These are phyloP conservation scores for Penaeus chinensis DNA, from an alignment of 1,140 invertebrate species.

Conservation along the genomic window DNA sequence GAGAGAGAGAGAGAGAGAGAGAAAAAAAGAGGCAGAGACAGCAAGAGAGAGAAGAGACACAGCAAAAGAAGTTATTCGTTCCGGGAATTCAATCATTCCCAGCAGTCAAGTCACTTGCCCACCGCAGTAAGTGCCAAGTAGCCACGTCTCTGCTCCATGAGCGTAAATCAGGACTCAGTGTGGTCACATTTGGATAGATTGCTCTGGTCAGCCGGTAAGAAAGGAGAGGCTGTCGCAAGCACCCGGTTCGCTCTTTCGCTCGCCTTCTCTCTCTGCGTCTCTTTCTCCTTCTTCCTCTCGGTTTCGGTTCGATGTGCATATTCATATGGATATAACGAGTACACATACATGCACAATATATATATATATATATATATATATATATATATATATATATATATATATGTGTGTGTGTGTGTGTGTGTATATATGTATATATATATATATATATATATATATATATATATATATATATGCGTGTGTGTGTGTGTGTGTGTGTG, in stretches of 20 bases:
- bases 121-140: no score
- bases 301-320: no score
- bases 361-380: no score
- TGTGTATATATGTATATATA: not conserved
- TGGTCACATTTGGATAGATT: not conserved
- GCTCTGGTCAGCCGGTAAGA: not conserved
- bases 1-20: not conserved
- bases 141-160: not conserved
- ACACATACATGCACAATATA: no score
- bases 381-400: not conserved
- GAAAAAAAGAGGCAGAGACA: not conserved
- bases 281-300: no score
- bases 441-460: constrained; percentile 26
- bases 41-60: not conserved
- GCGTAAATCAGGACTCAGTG: no score
- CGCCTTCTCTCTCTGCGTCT: no score
- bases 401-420: constrained; percentile 11
- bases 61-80: not conserved
- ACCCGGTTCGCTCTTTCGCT: no score
- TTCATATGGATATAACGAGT: no score
- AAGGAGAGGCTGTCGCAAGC: no score
- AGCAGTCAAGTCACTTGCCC: not conserved
- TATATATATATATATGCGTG: constrained; percentile 3
- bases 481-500: not conserved
- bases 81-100: not conserved